Conservation (phyloP, 2,888 invertebrate genomes). For the Orgyia antiqua region DNA sequence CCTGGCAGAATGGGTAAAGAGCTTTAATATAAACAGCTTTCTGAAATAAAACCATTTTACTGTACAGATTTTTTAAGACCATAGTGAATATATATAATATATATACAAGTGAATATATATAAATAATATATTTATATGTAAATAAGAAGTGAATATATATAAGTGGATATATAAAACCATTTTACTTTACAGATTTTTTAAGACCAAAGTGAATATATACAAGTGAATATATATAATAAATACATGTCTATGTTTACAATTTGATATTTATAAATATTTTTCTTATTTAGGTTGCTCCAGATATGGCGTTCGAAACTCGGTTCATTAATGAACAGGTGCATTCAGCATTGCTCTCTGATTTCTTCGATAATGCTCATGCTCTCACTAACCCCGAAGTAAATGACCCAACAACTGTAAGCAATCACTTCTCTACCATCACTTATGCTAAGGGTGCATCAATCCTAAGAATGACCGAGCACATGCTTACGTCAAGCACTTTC, state of each 20-base stretch:
- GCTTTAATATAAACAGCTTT: too few species aligned
- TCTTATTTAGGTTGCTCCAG: neutral
- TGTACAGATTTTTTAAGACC: too few species aligned
- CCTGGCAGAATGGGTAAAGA: conserved; percentile 68
- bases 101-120: too few species aligned
- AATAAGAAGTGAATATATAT: too few species aligned
- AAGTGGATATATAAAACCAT: too few species aligned
- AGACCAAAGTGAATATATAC: too few species aligned
- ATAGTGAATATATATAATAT: too few species aligned
- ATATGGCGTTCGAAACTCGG: conserved; percentile 2
- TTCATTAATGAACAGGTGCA: conserved; percentile 6
- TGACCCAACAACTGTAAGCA: conserved; percentile 71
- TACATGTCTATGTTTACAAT: neutral
- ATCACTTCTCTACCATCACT: conserved; percentile 83
- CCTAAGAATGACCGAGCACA: conserved; percentile 82
- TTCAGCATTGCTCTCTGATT: conserved; percentile 1
- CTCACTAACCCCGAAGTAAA: conserved; percentile 3
- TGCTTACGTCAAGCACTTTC: conserved; percentile 75
- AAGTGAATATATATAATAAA: too few species aligned
- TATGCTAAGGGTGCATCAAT: conserved; percentile 82
- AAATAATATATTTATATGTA: too few species aligned
- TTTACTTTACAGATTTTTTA: too few species aligned
- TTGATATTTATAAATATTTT: neutral
- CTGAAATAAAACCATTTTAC: too few species aligned
- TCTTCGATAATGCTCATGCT: conserved; percentile 1